Base-by-base conservation (phyloP, 2,113 vertebrate genomes). In the Neoarius graeffei region DNA sequence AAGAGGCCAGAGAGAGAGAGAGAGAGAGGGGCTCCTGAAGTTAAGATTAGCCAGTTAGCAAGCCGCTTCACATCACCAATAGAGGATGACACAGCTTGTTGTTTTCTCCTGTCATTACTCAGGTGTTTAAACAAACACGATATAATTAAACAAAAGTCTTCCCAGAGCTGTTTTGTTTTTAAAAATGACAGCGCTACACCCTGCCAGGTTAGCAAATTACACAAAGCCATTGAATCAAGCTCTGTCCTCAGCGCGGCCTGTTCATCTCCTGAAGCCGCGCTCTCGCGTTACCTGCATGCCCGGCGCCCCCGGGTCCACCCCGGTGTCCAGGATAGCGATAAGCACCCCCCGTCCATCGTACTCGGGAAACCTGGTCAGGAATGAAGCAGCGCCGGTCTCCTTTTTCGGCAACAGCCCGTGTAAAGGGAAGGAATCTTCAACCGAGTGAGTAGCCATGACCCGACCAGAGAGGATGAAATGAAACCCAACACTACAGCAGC, bases 361-460 rank as follows among this genome's bases (percentile, higher is more conserved):
- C 52, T 99, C 97, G 0, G 98, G 97, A 90, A 97, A 98, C 85
- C 97, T 95, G 57, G 95, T 94, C 25, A 99, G 96, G 85, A 97
- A 99, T 27, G 97, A 96, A 14, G 97, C 93, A 8, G 98, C 97
- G 0, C 98, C 98, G 1, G 98, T 99, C 93, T 99, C 98, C 89
- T 98, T 99, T 90, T 99, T 99, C 79, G 98, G 98, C 50, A 99
- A 95, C 64, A 99, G 95, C 79, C 98, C 98, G 89, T 99, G 98
- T 84, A 98, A 97, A 0, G 98, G 97, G 91, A 98, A 99, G 9
- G 97, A 97, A 90, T 99, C 97, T 83, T 99, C 98, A 1, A 91
- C 93, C 48, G 95, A 93, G 86, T 96, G 94, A 93, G 96, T 91
- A 92, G 97, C 97, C 98, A 98, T 98, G 93, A 94, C 93, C 86